Conservation (phyloP, 2,888 invertebrate species). For the Platycnemis pennipes region DNA sequence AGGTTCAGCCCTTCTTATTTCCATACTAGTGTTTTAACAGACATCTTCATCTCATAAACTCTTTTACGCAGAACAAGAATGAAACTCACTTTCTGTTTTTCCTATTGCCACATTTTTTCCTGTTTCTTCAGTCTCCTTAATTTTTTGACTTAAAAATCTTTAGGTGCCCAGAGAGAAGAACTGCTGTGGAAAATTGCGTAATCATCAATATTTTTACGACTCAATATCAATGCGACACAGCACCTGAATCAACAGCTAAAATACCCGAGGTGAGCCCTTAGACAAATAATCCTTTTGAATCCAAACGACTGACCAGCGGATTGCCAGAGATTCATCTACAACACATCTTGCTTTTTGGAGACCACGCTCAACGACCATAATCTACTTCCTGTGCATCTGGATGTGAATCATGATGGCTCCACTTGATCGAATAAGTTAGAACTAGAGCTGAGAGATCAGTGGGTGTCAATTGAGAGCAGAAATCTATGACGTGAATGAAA, state of each 20-base stretch:
- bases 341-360: not conserved
- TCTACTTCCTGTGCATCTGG: conserved; percentile 62
- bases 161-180: too few relatives aligned
- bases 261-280: not conserved
- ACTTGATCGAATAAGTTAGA: not conserved
- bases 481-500: not conserved
- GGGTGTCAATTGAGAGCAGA: not conserved
- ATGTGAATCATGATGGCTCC: not conserved
- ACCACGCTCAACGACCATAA: not conserved
- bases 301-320: conserved; percentile 21
- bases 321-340: not conserved
- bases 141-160: too few relatives aligned
- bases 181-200: too few relatives aligned
- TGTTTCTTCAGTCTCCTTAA: too few relatives aligned
- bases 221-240: conserved; percentile 22
- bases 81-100: too few relatives aligned
- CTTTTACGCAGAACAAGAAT: too few relatives aligned
- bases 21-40: too few relatives aligned
- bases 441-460: not conserved
- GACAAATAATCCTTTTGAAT: conserved; percentile 7
- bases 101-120: too few relatives aligned
- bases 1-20: too few relatives aligned
- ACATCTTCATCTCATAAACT: too few relatives aligned
- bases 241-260: conserved; percentile 46
- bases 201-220: not conserved